Evolutionary conservation across 2,113 vertebrate species (phyloP), one percentile per base, ranked within the genome.

Genomic region (Ahaetulla prasina): DNA sequence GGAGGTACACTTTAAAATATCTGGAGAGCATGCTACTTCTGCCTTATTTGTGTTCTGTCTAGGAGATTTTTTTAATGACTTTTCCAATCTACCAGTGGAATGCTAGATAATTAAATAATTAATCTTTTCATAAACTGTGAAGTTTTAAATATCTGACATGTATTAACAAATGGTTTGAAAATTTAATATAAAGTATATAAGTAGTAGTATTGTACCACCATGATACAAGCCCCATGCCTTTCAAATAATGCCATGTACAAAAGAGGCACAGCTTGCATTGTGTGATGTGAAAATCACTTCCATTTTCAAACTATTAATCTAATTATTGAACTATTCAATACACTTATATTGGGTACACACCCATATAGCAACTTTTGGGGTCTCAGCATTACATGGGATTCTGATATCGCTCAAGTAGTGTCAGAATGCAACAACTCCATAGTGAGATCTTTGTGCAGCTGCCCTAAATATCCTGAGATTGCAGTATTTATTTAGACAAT

Each of bases 221-320:
- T 68, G 11, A 68, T 10, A 68, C 60, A 68, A 68, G 30, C 27
- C 3, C 30, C 30, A 68, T n/a, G 11, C 30, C 60, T 68, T 68
- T n/a, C 60, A n/a, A n/a, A n/a, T 68, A 16, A 68, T n/a, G 60
- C 60, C 60, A 16, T 68, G 60, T 68, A 68, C 60, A 68, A 68
- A 63, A 68, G 60, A n/a, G 30, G 30, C 30, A 68, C 11, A n/a
- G 12, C 30, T n/a, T 68, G 30, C 63, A 35, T 68, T 68, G 20
- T 35, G 52, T 22, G 18, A 52, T 88, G 30, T 88, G 87, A 53
- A 35, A 52, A 14, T 53, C 47, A 86, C 11, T 16, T 85, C 25
- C 22, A 86, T 86, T 94, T 93, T 94, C 18, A 89, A 20, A 53
- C 80, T 68, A 35, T 8, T 53, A 90, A 57, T 45, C 4, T 90